Conservation (phyloP, 2,113 vertebrate genomes). For the Narcine bancroftii region DNA sequence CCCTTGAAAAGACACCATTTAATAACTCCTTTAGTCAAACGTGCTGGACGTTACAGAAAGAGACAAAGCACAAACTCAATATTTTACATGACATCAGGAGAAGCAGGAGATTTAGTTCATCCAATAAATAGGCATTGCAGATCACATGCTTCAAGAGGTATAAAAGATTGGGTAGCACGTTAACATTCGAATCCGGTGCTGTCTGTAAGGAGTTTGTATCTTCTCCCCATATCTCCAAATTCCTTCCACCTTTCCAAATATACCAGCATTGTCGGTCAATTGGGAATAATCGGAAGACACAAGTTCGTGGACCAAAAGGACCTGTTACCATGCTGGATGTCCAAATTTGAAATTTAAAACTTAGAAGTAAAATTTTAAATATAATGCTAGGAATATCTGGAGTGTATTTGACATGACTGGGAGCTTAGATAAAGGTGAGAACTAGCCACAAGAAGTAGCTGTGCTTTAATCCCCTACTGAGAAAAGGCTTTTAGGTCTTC, state of each 20-base stretch:
- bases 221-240: too few relatives aligned
- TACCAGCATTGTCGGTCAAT: too few relatives aligned
- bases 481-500: background rate
- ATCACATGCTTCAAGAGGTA: background rate
- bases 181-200: too few relatives aligned
- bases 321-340: too few relatives aligned
- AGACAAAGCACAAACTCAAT: background rate
- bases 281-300: too few relatives aligned
- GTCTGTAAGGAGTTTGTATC: too few relatives aligned
- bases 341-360: too few relatives aligned
- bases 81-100: background rate
- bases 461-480: background rate
- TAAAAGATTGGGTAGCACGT: too few relatives aligned
- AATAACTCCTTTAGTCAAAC: background rate
- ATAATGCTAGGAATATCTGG: background rate
- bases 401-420: background rate
- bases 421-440: background rate
- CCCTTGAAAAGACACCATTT: background rate
- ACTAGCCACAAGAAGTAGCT: background rate
- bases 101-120: background rate
- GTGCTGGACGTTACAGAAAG: background rate
- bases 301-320: too few relatives aligned
- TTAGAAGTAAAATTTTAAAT: too few relatives aligned
- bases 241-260: too few relatives aligned
- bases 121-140: too few relatives aligned